Evolutionary conservation across 2,888 invertebrate species (phyloP), one percentile per base, ranked within the genome.

Genomic region (Andrena dorsata): DNA sequence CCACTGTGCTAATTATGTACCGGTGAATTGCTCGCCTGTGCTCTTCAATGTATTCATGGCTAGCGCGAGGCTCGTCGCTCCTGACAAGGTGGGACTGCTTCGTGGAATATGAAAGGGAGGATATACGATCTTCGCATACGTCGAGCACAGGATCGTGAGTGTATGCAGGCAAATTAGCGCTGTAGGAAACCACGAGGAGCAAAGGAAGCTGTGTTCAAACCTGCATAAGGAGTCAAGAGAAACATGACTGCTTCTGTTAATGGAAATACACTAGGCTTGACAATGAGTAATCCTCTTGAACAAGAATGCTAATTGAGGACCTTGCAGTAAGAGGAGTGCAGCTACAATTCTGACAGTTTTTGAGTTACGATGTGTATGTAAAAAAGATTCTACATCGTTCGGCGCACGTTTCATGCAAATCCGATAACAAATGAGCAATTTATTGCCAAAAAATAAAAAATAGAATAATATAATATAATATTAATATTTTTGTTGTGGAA

Each of bases 161-260:
- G 41, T 30, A 16, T 41, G 70, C 65, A 51, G 35, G 64, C 60
- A 26, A 64, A 58, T 41, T 41, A 41, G 41, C 16, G 47, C 20
- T 10, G 49, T 51, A n/a, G 56, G 28, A 26, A 28, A 35, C 47
- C 51, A 58, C 49, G 60, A 6, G 23, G 23, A 23, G 60, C 64
- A 49, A 51, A 51, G 60, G 58, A 70, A 49, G 23, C 41, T 26
- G 49, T 64, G 64, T 58, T 80, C 64, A 71, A 80, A 80, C 61
- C 72, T 72, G 26, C 65, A 66, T 56, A 78, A 80, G 66, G 77
- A 78, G 41, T 8, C 35, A 47, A 47, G 63, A 53, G 78, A 78
- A 80, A 80, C 63, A 56, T 56, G 60, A 66, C 65, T 63, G 56
- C 68, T 35, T 56, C 56, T 49, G 61, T 63, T 77, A 77, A 72